Conservation (phyloP, 1,140 invertebrate genomes). For the Macrobrachium rosenbergii region DNA sequence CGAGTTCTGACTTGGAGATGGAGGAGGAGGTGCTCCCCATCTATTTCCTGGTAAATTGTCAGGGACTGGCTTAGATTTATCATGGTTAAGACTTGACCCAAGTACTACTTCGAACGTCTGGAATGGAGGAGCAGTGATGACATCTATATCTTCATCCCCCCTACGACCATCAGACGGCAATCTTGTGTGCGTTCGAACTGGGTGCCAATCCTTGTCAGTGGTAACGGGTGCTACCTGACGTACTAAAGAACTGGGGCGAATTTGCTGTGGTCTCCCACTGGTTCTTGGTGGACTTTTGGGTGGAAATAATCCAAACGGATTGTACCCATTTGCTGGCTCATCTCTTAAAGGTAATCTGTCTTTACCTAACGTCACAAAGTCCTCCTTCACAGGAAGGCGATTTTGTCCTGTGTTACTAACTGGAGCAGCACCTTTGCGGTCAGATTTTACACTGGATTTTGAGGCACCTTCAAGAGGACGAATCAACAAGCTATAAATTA, state of each 20-base stretch:
- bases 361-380: conserved; percentile 15
- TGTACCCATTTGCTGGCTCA: conserved; percentile 32
- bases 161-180: conserved; percentile 16
- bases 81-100: conserved; percentile 59
- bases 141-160: conserved; percentile 51
- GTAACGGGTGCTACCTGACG: neutral
- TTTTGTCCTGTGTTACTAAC: neutral
- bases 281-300: conserved; percentile 12
- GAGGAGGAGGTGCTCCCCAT: neutral
- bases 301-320: conserved; percentile 26
- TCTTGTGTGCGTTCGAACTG: conserved; percentile 30
- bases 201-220: conserved; percentile 31
- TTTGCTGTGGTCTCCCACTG: neutral
- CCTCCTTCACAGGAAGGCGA: neutral
- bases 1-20: neutral
- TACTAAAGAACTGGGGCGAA: conserved; percentile 44
- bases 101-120: conserved; percentile 60
- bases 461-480: conserved; percentile 45
- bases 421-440: conserved; percentile 1
- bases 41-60: conserved; percentile 1
- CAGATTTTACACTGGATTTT: neutral
- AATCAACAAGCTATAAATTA: conserved; percentile 63
- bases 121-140: conserved; percentile 63
- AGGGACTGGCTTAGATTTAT: conserved; percentile 3
- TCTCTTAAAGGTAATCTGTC: conserved; percentile 43